Evolutionary conservation across 2,113 vertebrate species (phyloP), one percentile per base, ranked within the genome.

Genomic region (Toxotes chatareus): DNA sequence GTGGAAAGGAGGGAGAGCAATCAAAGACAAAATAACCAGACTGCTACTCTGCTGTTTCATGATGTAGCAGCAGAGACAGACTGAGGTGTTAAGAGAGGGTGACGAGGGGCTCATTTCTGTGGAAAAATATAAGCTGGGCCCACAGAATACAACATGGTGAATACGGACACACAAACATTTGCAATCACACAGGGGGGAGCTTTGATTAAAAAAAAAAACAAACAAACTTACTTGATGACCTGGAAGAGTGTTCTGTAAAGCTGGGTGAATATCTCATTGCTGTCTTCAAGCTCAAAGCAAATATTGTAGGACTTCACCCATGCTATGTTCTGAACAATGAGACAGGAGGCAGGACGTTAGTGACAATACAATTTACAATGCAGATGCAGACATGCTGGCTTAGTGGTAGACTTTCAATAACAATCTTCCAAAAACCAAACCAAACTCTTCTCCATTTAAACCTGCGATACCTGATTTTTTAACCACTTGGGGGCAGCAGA

Each of bases 281-380:
- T 99, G 89, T 99, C 98, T 93, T 99, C 98, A 88, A 99, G 95
- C 82, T 99, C 98, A 92, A 99, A 99, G 91, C 98, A 99, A 95
- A 99, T 99, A 88, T 99, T 99, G 76, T 99, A 99, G n/a, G 98
- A 99, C 87, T 99, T 99, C 84, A 99, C 98, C 98, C 98, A 99
- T 23, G 98, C 98, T 90, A 99, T 99, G 90, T 99, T 99, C 98
- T 99, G 87, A 66, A 65, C 31, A 81, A 27, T 73, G 44, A 79
- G 31, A 87, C 32, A 80, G 42, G 63, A 36, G 7, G 34, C 12
- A 36, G 36, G 46, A 74, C 0, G 21, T 73, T 57, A 76, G 66
- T 36, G 21, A 69, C 34, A 23, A 46, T 36, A 9, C n/a, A 9
- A 34, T 31, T 70, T 32, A 57, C 42, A 34, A 61, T 16, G 64